Evolutionary conservation across 2,888 invertebrate species (phyloP).

Genomic region (Biston betularia): DNA sequence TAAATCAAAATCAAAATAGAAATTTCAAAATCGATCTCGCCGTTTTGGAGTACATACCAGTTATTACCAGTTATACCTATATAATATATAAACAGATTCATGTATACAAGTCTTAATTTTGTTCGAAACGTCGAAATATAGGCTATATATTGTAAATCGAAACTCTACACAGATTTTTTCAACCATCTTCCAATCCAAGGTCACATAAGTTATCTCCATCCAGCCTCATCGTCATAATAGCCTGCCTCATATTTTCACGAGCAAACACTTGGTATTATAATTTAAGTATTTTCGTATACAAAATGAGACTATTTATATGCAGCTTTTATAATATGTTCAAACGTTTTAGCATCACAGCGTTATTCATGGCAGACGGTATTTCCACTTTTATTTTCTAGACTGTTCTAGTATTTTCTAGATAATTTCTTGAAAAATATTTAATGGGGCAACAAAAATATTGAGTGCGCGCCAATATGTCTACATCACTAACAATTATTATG

Average conservation of each 20-base stretch:
- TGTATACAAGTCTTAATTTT: too few relatives aligned
- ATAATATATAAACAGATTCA: too few relatives aligned
- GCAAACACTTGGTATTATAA: conserved; percentile 45
- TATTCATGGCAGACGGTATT: conserved; percentile 54
- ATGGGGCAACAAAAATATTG: neutral
- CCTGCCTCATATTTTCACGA: conserved; percentile 33
- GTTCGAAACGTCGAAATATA: too few relatives aligned
- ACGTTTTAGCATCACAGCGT: conserved; percentile 60
- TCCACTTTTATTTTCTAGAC: conserved; percentile 56
- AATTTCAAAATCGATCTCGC: too few relatives aligned
- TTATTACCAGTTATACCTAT: too few relatives aligned
- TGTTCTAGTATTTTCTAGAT: conserved; percentile 38
- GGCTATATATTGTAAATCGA: neutral
- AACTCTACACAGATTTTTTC: neutral
- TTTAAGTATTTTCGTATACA: conserved; percentile 46
- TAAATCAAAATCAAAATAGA: too few relatives aligned
- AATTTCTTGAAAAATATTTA: conserved; percentile 17
- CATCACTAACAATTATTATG: too few relatives aligned
- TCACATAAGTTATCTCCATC: conserved; percentile 4
- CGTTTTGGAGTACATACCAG: too few relatives aligned
- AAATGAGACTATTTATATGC: conserved; percentile 71
- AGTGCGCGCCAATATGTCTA: neutral
- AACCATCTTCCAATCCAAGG: conserved; percentile 8
- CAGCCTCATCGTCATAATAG: conserved; percentile 23
- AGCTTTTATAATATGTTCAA: conserved; percentile 57